These are phyloP conservation scores for Blastomussa wellsi DNA, from an alignment of 92 coral and sea anemone genomes.

Conservation along the genomic window DNA sequence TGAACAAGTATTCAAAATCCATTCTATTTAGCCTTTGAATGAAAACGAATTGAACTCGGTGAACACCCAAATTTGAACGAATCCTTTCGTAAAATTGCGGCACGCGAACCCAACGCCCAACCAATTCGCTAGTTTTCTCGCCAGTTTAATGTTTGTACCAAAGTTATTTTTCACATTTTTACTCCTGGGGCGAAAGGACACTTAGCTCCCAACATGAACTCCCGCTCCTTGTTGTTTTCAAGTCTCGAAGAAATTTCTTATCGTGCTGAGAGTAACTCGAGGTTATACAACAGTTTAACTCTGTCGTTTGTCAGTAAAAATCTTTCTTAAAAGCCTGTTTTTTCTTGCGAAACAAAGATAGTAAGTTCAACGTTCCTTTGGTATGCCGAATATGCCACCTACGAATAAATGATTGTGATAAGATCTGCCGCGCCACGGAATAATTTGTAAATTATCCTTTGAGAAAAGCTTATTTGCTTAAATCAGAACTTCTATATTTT, in stretches of 20 bases:
- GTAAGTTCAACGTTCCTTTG: not conserved
- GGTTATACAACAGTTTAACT: slow-evolving; percentile 18
- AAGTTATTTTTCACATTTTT: not conserved
- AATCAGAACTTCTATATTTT: not conserved
- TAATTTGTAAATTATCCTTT: not conserved
- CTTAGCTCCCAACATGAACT: not conserved
- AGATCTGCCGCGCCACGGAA: not conserved
- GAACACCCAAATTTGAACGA: not conserved
- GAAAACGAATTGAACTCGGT: not conserved
- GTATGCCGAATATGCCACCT: not conserved
- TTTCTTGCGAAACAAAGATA: not conserved
- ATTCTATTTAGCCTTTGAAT: no score
- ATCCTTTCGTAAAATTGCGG: not conserved
- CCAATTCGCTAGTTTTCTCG: not conserved
- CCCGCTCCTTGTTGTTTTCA: slow-evolving; percentile 4
- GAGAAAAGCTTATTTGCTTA: not conserved
- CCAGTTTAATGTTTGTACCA: not conserved
- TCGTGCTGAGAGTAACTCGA: slow-evolving; percentile 20
- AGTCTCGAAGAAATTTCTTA: not conserved
- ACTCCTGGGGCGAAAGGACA: slow-evolving; percentile 18
- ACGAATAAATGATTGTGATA: not conserved
- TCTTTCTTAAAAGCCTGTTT: not conserved
- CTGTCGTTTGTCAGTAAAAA: slow-evolving; percentile 13
- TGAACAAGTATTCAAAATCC: slow-evolving; percentile 12
- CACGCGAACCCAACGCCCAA: not conserved